Base-by-base conservation (phyloP, 2,888 invertebrate genomes). In the Stictocephala bisonia region DNA sequence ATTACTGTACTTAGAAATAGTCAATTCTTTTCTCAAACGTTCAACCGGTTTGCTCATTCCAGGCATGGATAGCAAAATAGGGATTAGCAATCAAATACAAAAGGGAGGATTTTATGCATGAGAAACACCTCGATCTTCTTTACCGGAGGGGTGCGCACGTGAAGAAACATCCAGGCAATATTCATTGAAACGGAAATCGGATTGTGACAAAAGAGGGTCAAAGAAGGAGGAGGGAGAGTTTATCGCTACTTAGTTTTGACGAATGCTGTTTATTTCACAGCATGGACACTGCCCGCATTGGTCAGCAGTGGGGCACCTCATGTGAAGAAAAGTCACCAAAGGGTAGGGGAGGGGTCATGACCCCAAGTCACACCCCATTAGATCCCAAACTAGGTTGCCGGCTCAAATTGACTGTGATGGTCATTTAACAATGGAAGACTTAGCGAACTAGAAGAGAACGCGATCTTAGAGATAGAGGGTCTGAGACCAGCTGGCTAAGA, bases 51-150 rank as follows among this genome's bases (percentile, higher is more conserved):
- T n/a, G n/a, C n/a, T n/a, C n/a, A n/a, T n/a, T n/a, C n/a, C n/a
- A n/a, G n/a, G n/a, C n/a, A n/a, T n/a, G n/a, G n/a, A n/a, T n/a
- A n/a, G n/a, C n/a, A n/a, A n/a, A n/a, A n/a, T n/a, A n/a, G n/a
- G n/a, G n/a, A n/a, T n/a, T n/a, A 9, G 35, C 35, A 35, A 35
- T 13, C 44, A 9, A 4, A 15, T 13, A 44, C 13, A 18, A 44
- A 44, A 3, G 18, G 44, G n/a, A 18, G 44, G n/a, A 18, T 44
- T 44, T 44, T 56, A 56, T 56, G 56, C 13, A n/a, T 15, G 56
- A 56, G 56, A 56, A 27, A 56, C n/a, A 29, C 56, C n/a, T n/a
- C n/a, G 31, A 56, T 56, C 56, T n/a, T 15, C 56, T 56, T 56
- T n/a, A 27, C n/a, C n/a, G n/a, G n/a, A n/a, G n/a, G n/a, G n/a